Evolutionary conservation across 2,888 invertebrate species (phyloP).

Genomic region (Xestoiulus laeticollis): DNA sequence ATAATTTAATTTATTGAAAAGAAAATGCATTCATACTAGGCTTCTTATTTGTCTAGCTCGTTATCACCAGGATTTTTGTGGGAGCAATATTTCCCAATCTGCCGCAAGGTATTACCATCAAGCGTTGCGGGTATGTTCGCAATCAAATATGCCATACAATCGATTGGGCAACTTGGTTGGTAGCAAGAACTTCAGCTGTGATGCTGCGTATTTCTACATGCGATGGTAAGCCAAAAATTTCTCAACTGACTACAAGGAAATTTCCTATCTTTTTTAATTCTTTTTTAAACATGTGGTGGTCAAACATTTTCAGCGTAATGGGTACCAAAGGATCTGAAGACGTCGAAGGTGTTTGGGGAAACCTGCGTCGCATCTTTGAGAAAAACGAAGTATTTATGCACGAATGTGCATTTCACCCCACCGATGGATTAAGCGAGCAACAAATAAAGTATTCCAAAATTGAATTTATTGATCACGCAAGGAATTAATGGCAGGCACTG

Average conservation of each 20-base stretch:
- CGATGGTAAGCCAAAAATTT: conserved; percentile 72
- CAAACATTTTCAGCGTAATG: conserved; percentile 65
- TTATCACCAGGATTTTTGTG: conserved; percentile 81
- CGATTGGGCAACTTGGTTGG: conserved; percentile 89
- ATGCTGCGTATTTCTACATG: conserved; percentile 89
- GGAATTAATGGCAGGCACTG: neutral
- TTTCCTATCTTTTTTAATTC: neutral
- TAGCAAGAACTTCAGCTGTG: conserved; percentile 81
- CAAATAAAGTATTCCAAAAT: conserved; percentile 65
- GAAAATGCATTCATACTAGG: no score
- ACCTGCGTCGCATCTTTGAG: conserved; percentile 75
- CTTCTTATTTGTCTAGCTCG: conserved; percentile 69
- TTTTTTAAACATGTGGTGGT: neutral
- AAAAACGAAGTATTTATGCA: conserved; percentile 64
- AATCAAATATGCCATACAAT: conserved; percentile 92
- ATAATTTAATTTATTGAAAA: neutral
- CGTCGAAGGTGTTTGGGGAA: conserved; percentile 90
- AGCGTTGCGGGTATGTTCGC: conserved; percentile 75
- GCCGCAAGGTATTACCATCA: conserved; percentile 82
- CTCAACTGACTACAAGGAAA: neutral
- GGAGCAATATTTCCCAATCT: conserved; percentile 73
- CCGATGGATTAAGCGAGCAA: conserved; percentile 59
- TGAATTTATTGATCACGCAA: no score
- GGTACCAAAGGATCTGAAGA: conserved; percentile 86
- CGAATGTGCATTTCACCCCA: conserved; percentile 34